Percentiles rank a stretch among this genome's conserved stretches.
These are phyloP conservation scores for Dysdera silvatica DNA, from an alignment of 1,140 invertebrate genomes.

Conservation along the genomic window DNA sequence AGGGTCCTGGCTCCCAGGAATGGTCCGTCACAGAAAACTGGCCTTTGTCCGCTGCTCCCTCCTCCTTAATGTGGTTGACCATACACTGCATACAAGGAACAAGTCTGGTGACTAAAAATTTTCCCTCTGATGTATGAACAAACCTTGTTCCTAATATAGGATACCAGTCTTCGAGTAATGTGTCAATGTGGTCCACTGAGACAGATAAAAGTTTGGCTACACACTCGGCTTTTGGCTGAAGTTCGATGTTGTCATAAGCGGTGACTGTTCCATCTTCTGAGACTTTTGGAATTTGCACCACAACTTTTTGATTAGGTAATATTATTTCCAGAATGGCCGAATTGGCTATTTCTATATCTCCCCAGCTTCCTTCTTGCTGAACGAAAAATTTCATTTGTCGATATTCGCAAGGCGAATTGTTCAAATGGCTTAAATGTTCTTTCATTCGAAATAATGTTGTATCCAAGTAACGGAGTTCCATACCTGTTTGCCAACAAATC, in stretches of 20 bases:
- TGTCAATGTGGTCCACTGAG: conserved; percentile 93
- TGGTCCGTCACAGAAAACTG: conserved; percentile 27
- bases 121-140: conserved; percentile 91
- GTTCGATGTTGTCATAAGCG: conserved; percentile 48
- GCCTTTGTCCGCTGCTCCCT: conserved; percentile 19
- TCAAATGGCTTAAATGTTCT: conserved; percentile 60
- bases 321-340: conserved; percentile 73
- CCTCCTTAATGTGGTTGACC: conserved; percentile 29
- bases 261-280: conserved; percentile 34
- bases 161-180: conserved; percentile 96
- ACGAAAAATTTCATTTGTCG: conserved; percentile 40
- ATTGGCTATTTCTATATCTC: conserved; percentile 69
- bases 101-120: conserved; percentile 83
- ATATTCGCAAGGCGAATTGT: conserved; percentile 39
- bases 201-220: conserved; percentile 78
- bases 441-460: conserved; percentile 72
- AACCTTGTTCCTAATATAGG: conserved; percentile 90
- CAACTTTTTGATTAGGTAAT: conserved; percentile 35
- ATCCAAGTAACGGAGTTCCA: conserved; percentile 74
- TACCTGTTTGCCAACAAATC: conserved; percentile 91
- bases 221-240: conserved; percentile 65
- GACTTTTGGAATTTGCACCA: conserved; percentile 26
- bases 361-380: conserved; percentile 65
- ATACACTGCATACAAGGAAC: conserved; percentile 86
- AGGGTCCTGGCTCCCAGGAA: conserved; percentile 19